Conservation (phyloP, 2,797 vertebrate species). For the Eupleurogrammus muticus region DNA sequence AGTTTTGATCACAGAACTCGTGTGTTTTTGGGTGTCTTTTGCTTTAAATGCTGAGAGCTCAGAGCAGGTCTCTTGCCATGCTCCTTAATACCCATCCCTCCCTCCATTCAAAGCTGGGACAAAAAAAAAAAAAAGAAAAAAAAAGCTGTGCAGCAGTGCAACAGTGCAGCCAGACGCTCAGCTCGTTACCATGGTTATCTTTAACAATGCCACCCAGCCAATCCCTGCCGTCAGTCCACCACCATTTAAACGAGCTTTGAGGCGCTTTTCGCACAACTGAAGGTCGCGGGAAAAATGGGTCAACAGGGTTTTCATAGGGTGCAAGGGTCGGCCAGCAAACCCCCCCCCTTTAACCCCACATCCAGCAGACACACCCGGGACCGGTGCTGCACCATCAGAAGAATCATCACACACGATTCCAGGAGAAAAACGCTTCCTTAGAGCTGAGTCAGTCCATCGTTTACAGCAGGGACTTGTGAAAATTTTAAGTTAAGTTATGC, state of each 20-base stretch:
- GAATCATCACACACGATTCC: constrained; percentile 20
- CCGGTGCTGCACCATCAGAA: constrained; percentile 6
- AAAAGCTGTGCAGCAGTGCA: constrained; percentile 33
- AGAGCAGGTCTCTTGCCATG: constrained; percentile 50
- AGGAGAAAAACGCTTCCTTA: constrained; percentile 16
- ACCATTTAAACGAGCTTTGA: constrained; percentile 71
- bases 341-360: constrained; percentile 30
- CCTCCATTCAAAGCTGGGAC: constrained; percentile 75
- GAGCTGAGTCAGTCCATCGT: background rate
- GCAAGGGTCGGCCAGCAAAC: constrained; percentile 31
- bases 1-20: background rate
- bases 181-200: constrained; percentile 78
- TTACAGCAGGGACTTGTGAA: background rate
- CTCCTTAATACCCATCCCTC: constrained; percentile 67
- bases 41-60: constrained; percentile 30
- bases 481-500: background rate
- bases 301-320: constrained; percentile 69
- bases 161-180: constrained; percentile 72
- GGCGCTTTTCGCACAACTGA: constrained; percentile 66
- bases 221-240: constrained; percentile 46
- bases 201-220: constrained; percentile 79
- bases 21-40: constrained; percentile 2
- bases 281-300: constrained; percentile 77
- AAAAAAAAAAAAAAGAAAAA: constrained; percentile 60
- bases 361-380: constrained; percentile 13